A percentile compares a stretch with the other conserved stretches of the same genome.
Conservation (phyloP, 2,113 vertebrate genomes). For the Leuciscus idus region DNA sequence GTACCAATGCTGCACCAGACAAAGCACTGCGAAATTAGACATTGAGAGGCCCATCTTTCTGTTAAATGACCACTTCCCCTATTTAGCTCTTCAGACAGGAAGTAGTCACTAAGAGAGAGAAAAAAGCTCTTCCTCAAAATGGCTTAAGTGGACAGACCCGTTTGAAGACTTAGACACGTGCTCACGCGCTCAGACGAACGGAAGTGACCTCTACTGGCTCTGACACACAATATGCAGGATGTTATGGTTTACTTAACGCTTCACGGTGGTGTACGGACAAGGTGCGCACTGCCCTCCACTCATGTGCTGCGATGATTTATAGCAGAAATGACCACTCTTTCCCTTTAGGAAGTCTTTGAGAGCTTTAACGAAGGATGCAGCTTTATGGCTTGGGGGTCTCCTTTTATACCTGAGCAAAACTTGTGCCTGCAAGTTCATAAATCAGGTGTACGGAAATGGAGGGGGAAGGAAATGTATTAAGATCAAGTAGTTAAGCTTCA, state of each 20-base stretch:
- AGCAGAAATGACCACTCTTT: slow-evolving; percentile 61
- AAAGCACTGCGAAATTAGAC: slow-evolving; percentile 86
- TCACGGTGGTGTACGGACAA: slow-evolving; percentile 72
- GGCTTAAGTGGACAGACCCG: slow-evolving; percentile 57
- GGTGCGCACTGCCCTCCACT: slow-evolving; percentile 73
- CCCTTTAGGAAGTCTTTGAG: slow-evolving; percentile 60
- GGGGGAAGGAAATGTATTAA: slow-evolving; percentile 7
- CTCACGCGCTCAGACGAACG: slow-evolving; percentile 32
- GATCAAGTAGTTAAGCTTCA: slow-evolving; percentile 30
- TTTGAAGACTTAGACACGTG: slow-evolving; percentile 44
- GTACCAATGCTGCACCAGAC: slow-evolving; percentile 85
- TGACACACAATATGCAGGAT: slow-evolving; percentile 73
- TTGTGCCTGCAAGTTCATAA: not conserved
- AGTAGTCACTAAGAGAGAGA: slow-evolving; percentile 78
- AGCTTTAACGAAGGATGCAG: slow-evolving; percentile 61
- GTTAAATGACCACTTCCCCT: slow-evolving; percentile 79
- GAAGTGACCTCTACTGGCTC: slow-evolving; percentile 69
- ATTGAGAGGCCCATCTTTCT: slow-evolving; percentile 76
- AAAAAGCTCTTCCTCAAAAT: slow-evolving; percentile 70
- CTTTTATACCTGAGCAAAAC: slow-evolving; percentile 45
- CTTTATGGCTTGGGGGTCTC: slow-evolving; percentile 45
- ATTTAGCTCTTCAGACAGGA: slow-evolving; percentile 74
- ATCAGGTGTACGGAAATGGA: slow-evolving; percentile 27
- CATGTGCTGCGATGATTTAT: slow-evolving; percentile 74
- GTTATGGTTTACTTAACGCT: slow-evolving; percentile 78